These are phyloP conservation scores for Ornithorhynchus anatinus DNA, from an alignment of 2,113 vertebrate species.

Conservation along the genomic window DNA sequence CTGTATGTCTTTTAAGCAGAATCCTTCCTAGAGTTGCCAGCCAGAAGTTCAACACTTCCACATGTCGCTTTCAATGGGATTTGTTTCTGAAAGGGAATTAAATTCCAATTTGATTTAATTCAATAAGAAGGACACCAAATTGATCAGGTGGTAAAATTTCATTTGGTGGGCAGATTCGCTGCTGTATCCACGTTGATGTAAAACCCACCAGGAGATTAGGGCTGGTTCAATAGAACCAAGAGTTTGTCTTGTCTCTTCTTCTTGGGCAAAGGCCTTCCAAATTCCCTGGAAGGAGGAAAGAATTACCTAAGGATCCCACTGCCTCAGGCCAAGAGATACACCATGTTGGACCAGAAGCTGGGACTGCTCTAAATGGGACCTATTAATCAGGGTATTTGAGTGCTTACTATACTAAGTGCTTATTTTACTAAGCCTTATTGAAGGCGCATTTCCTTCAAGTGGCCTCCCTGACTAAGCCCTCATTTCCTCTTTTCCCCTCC, in stretches of 20 bases:
- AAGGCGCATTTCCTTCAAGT: no score
- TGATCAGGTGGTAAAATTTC: constrained; percentile 63
- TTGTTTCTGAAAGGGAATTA: constrained; percentile 57
- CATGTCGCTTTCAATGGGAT: constrained; percentile 38
- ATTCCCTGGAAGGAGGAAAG: neutral
- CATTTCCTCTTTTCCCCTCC: no score
- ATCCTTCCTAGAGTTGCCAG: constrained; percentile 21
- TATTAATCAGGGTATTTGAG: no score
- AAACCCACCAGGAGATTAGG: constrained; percentile 57
- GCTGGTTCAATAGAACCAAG: constrained; percentile 34
- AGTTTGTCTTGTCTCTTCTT: constrained; percentile 40
- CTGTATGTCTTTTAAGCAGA: constrained; percentile 15
- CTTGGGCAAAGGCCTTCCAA: constrained; percentile 26
- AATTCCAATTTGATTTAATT: constrained; percentile 66
- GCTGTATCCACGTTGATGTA: constrained; percentile 55
- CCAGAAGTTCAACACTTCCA: constrained; percentile 47
- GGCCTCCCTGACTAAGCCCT: no score
- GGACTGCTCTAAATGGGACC: no score
- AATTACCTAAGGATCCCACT: constrained; percentile 2
- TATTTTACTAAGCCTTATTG: no score
- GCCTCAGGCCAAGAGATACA: constrained; percentile 14
- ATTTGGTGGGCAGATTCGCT: constrained; percentile 59
- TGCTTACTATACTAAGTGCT: no score
- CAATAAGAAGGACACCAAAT: constrained; percentile 65
- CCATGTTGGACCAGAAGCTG: no score